Percentiles rank a stretch among this genome's conserved stretches.
These are phyloP conservation scores for Arrhamphus sclerolepis DNA, from an alignment of 2,797 vertebrate genomes.

Conservation along the genomic window DNA sequence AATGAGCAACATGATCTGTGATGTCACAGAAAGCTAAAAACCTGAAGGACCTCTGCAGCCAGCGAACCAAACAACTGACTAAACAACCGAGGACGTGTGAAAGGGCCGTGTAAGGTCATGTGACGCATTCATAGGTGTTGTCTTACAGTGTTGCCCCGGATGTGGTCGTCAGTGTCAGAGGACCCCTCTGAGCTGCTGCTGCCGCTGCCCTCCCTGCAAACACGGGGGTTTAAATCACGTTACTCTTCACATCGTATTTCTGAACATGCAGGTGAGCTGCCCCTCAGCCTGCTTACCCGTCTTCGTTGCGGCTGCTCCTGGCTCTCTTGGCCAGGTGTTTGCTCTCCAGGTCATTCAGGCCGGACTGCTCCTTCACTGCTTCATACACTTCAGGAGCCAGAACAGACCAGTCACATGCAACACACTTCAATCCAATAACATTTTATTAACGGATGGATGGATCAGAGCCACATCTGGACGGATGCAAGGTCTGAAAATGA, in stretches of 20 bases:
- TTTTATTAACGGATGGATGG: too few species aligned
- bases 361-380: conserved; percentile 81
- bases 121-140: too few species aligned
- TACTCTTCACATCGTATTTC: background rate
- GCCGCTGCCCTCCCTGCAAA: conserved; percentile 73
- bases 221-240: background rate
- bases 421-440: background rate
- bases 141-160: conserved; percentile 83
- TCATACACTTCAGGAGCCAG: conserved; percentile 81
- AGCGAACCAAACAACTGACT: too few species aligned
- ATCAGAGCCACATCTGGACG: too few species aligned
- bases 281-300: conserved; percentile 75
- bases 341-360: conserved; percentile 79
- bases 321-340: conserved; percentile 88
- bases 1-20: background rate
- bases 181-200: conserved; percentile 75
- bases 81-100: too few species aligned
- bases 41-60: too few species aligned
- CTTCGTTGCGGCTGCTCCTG: conserved; percentile 73
- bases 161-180: conserved; percentile 81
- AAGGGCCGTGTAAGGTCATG: too few species aligned
- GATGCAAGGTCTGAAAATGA: too few species aligned
- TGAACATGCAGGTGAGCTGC: too few species aligned
- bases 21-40: too few species aligned
- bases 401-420: background rate